Conservation (phyloP, 2,888 invertebrate genomes). For the Protodeltote pygarga region DNA sequence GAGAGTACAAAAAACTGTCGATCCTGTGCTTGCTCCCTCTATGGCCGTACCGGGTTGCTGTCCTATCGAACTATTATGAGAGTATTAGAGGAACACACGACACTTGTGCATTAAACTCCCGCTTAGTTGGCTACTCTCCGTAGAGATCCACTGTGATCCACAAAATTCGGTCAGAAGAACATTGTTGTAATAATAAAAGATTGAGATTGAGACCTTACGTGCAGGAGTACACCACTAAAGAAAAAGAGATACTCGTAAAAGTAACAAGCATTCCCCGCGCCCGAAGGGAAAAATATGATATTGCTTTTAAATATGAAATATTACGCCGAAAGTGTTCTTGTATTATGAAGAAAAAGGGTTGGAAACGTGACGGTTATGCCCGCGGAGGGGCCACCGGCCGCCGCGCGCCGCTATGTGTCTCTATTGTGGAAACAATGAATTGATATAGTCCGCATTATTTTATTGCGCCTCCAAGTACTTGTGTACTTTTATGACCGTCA, state of each 20-base stretch:
- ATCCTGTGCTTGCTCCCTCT: too few relatives aligned
- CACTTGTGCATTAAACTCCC: too few relatives aligned
- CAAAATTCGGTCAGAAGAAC: too few relatives aligned
- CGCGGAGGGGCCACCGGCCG: constrained; percentile 45
- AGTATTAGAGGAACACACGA: too few relatives aligned
- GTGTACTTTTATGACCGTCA: constrained; percentile 32
- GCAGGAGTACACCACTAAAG: constrained; percentile 10
- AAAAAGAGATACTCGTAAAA: constrained; percentile 43
- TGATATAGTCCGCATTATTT: constrained; percentile 61
- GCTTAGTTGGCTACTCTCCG: too few relatives aligned
- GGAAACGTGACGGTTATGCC: constrained; percentile 74
- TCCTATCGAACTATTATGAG: too few relatives aligned
- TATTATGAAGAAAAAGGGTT: constrained; percentile 81
- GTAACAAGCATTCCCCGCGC: constrained; percentile 50
- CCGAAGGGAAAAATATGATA: constrained; percentile 76
- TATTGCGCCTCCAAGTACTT: constrained; percentile 43
- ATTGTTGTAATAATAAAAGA: too few relatives aligned
- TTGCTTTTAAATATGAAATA: constrained; percentile 84
- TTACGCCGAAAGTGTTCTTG: constrained; percentile 69
- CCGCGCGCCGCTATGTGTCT: constrained; percentile 64
- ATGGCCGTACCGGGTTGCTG: too few relatives aligned
- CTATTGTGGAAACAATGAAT: constrained; percentile 78
- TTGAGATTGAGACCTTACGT: constrained; percentile 15
- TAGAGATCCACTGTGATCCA: too few relatives aligned
- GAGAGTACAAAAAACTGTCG: too few relatives aligned